Percentiles rank a stretch among this genome's conserved stretches.
phyloP scores from a whole-genome alignment of 2,113 vertebrate species.

The Parus major region DNA sequence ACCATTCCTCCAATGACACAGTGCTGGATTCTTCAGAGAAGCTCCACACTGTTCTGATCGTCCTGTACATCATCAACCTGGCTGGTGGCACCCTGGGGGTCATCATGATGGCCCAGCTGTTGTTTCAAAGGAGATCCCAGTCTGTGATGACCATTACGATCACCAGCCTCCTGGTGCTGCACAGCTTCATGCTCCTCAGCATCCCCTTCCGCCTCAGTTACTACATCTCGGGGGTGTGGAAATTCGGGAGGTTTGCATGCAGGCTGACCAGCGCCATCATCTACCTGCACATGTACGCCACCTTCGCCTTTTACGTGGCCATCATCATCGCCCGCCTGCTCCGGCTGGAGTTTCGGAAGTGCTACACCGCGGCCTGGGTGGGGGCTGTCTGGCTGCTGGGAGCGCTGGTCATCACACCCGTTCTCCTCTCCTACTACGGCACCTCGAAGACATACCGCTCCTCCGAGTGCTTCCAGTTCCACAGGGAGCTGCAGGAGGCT shows the following conservation, averaged over 20 bases:
- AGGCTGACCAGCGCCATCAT: conserved; percentile 18
- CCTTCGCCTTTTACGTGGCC: conserved; percentile 49
- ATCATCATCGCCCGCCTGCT: conserved; percentile 49
- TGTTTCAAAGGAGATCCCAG: conserved; percentile 22
- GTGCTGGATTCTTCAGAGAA: neutral
- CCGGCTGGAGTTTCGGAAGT: neutral
- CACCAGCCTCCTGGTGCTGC: conserved; percentile 62
- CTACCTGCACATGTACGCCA: conserved; percentile 70
- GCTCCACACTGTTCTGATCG: neutral
- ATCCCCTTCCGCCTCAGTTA: conserved; percentile 71
- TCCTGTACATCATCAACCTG: conserved; percentile 36
- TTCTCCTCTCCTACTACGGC: conserved; percentile 50
- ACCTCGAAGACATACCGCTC: neutral
- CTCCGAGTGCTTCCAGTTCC: conserved; percentile 65
- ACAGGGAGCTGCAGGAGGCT: neutral
- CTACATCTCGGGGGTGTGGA: conserved; percentile 55
- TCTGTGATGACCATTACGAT: conserved; percentile 30
- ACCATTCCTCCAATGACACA: neutral
- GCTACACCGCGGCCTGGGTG: neutral
- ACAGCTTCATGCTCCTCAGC: conserved; percentile 58
- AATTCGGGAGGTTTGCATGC: conserved; percentile 47
- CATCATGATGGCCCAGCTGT: conserved; percentile 34
- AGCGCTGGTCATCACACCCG: neutral
- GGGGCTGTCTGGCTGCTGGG: conserved; percentile 54
- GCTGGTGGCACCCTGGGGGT: conserved; percentile 38